Percentiles rank a stretch among this genome's conserved stretches.
phyloP scores from a whole-genome alignment of 37 sponge, comb jelly and placozoan genomes.

The Cliona cf. orientalis region DNA sequence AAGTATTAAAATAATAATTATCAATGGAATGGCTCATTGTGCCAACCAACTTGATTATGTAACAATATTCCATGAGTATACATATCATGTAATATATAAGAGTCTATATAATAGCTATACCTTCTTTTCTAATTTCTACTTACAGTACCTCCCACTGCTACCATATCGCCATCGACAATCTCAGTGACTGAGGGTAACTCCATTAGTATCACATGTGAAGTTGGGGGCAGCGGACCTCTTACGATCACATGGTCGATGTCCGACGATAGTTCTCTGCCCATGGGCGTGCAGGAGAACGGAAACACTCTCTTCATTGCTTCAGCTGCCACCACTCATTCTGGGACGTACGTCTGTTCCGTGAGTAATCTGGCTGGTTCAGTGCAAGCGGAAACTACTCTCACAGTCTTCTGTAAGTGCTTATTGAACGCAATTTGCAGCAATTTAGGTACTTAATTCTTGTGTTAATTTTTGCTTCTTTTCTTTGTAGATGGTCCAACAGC shows the following conservation, averaged over 20 bases:
- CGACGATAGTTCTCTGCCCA: neutral
- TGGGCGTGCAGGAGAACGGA: neutral
- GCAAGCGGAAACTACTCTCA: neutral
- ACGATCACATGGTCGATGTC: neutral
- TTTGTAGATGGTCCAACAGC: constrained; percentile 29
- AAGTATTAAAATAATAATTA: too few species aligned
- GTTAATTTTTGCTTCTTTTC: neutral
- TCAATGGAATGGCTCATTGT: too few species aligned
- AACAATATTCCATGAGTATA: too few species aligned
- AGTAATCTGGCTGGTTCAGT: neutral
- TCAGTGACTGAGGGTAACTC: neutral
- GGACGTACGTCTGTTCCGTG: constrained; percentile 14
- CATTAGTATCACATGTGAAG: constrained; percentile 6
- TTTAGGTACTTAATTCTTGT: too few species aligned
- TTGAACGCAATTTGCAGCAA: too few species aligned
- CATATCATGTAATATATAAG: too few species aligned
- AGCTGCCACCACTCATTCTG: neutral
- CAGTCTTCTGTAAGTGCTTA: constrained; percentile 14
- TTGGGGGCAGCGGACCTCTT: neutral
- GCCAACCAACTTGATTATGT: too few species aligned
- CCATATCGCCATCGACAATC: neutral
- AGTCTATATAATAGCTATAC: too few species aligned
- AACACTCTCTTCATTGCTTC: constrained; percentile 10
- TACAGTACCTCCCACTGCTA: constrained; percentile 22
- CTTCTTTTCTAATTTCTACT: too few species aligned